Evolutionary conservation across 2,113 vertebrate species (phyloP).

Genomic region (Pygoscelis adeliae): DNA sequence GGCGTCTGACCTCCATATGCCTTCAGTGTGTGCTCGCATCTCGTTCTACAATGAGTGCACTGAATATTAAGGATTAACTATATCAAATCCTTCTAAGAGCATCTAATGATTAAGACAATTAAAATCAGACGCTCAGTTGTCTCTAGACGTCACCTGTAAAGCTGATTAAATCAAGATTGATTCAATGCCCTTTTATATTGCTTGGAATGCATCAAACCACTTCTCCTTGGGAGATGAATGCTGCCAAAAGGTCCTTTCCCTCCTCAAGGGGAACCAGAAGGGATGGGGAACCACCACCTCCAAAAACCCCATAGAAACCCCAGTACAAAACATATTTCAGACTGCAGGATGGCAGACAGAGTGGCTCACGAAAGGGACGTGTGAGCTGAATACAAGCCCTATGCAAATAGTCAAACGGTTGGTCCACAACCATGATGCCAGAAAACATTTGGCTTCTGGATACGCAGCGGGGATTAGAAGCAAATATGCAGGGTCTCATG

Average conservation of each 20-base stretch:
- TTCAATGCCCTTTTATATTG: not conserved
- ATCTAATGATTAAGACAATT: slow-evolving; percentile 33
- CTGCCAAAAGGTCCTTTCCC: not conserved
- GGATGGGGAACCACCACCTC: not conserved
- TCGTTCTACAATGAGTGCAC: not conserved
- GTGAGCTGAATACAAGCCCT: not conserved
- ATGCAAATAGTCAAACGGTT: accelerated
- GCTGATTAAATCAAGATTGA: slow-evolving; percentile 2
- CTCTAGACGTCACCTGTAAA: slow-evolving; percentile 3
- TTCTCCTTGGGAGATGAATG: not conserved
- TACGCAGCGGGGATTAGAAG: not conserved
- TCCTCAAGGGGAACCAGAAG: not conserved
- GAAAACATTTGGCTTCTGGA: not conserved
- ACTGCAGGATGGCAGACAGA: not conserved
- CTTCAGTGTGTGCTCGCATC: not conserved
- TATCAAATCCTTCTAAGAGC: slow-evolving; percentile 29
- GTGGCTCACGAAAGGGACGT: accelerated
- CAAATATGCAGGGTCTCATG: accelerated
- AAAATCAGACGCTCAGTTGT: not conserved
- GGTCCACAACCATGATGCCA: not conserved
- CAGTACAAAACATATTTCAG: not conserved
- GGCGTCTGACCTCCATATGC: not conserved
- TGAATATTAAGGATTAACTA: not conserved
- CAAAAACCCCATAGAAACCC: not conserved
- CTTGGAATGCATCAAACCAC: not conserved